These are phyloP conservation scores for Brachionus rotundiformis DNA, from an alignment of 1,140 invertebrate genomes.

Conservation along the genomic window DNA sequence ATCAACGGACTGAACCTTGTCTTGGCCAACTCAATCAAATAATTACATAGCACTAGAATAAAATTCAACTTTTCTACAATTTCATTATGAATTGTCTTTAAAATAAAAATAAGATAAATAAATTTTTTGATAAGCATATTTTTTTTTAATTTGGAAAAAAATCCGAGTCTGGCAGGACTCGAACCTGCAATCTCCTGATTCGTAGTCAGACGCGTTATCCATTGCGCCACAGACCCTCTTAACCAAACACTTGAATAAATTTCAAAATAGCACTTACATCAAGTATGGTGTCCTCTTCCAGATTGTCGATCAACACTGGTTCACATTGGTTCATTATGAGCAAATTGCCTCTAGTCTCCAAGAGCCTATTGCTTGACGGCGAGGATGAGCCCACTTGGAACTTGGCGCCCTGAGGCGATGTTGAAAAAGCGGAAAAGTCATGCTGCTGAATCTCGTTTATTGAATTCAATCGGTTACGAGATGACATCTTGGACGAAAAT, in stretches of 20 bases:
- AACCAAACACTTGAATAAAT: background rate
- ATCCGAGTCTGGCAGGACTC: conserved; percentile 41
- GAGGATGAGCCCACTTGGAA: conserved; percentile 39
- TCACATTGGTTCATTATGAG: conserved; percentile 26
- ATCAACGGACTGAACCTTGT: conserved; percentile 24
- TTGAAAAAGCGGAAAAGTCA: background rate
- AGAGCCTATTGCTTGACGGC: conserved; percentile 16
- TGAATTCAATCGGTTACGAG: conserved; percentile 17
- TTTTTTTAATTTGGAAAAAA: conserved; percentile 30
- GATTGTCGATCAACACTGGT: conserved; percentile 24
- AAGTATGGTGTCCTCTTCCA: conserved; percentile 49
- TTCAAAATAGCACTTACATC: conserved; percentile 12
- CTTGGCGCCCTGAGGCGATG: background rate
- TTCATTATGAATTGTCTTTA: conserved; percentile 30
- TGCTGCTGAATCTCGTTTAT: conserved; percentile 10
- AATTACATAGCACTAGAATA: conserved; percentile 40
- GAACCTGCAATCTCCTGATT: conserved; percentile 47
- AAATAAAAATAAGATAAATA: background rate
- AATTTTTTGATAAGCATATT: background rate
- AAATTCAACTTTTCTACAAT: conserved; percentile 37
- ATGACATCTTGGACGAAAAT: background rate
- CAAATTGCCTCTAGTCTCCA: conserved; percentile 11
- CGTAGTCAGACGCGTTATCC: conserved; percentile 47
- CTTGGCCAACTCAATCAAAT: conserved; percentile 44
- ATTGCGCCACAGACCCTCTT: conserved; percentile 36